phyloP scores from a whole-genome alignment of 2,113 vertebrate genomes.

The Petaurus breviceps region DNA sequence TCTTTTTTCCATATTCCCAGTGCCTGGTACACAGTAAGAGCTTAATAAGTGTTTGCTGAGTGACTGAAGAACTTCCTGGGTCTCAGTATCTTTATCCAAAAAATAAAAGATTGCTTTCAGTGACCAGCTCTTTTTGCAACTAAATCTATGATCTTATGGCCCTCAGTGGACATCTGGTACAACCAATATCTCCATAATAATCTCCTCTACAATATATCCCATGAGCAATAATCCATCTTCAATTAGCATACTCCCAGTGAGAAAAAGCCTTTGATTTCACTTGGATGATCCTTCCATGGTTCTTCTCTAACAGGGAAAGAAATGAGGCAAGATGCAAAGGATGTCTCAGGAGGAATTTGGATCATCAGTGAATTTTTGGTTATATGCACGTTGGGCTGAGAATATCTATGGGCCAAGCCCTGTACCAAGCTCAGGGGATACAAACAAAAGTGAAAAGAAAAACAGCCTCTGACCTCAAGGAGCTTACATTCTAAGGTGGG shows the following conservation, averaged over 20 bases:
- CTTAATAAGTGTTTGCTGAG: neutral
- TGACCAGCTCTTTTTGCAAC: neutral
- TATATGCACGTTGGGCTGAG: neutral
- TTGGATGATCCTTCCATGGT: neutral
- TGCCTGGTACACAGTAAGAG: neutral
- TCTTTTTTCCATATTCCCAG: neutral
- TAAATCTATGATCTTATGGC: too few species aligned
- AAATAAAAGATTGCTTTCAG: neutral
- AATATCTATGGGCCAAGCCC: neutral
- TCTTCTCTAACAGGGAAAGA: neutral
- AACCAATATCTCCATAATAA: neutral
- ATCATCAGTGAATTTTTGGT: too few species aligned
- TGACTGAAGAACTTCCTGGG: neutral
- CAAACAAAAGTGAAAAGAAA: neutral
- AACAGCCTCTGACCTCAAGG: neutral
- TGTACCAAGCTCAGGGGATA: neutral
- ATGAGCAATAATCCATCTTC: neutral
- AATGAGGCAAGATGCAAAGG: neutral
- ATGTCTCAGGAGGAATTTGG: too few species aligned
- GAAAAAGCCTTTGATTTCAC: neutral
- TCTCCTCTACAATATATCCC: neutral
- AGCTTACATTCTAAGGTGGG: neutral
- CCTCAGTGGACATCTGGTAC: neutral
- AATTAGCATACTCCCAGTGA: neutral
- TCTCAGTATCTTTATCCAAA: neutral